Evolutionary conservation across 2,888 invertebrate species (phyloP).

Genomic region (Tachystola acroxantha): DNA sequence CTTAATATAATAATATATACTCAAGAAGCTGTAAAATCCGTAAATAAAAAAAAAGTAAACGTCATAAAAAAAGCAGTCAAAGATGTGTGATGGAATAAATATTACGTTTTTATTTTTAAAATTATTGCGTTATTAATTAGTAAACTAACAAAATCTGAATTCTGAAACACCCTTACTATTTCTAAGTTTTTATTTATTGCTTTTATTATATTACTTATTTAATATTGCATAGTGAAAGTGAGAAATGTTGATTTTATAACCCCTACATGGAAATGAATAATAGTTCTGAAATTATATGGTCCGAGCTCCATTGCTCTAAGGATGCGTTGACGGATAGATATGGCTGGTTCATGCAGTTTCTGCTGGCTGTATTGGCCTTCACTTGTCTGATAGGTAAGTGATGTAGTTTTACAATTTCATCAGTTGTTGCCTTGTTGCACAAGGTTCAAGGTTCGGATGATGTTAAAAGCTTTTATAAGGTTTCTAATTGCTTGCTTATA

Average conservation of each 20-base stretch:
- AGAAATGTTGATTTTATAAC: background rate
- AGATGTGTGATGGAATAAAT: no score
- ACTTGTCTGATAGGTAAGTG: conserved; percentile 83
- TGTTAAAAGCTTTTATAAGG: background rate
- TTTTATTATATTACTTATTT: conserved; percentile 14
- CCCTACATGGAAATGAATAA: conserved; percentile 63
- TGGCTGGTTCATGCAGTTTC: conserved; percentile 85
- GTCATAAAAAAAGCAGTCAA: no score
- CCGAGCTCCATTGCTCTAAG: conserved; percentile 80
- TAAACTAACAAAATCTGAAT: no score
- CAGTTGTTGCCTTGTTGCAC: no score
- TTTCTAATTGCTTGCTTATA: background rate
- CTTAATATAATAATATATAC: no score
- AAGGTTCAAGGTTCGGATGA: conserved; percentile 2
- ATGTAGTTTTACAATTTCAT: conserved; percentile 1
- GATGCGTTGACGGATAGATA: conserved; percentile 85
- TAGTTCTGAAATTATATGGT: conserved; percentile 62
- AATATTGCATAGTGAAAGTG: conserved; percentile 9
- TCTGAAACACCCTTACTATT: no score
- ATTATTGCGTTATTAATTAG: no score
- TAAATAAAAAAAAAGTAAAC: no score
- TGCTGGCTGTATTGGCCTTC: conserved; percentile 84
- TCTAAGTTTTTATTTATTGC: no score
- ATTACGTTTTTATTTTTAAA: no score
- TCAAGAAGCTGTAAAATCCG: no score